Conservation (phyloP, 2,888 invertebrate species). For the Ditylenchus weischeri region DNA sequence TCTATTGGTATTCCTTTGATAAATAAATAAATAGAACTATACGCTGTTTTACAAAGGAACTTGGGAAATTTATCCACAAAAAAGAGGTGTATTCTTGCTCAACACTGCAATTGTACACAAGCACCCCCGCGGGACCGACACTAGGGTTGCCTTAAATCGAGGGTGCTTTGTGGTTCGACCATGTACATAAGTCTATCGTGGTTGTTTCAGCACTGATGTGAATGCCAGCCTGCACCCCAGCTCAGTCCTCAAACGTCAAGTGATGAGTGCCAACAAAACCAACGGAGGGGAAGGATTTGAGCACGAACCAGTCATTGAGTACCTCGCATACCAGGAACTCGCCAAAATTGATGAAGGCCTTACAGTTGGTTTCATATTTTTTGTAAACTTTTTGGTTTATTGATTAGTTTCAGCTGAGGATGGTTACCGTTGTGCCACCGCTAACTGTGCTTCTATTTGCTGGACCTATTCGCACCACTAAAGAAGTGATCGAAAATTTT, state of each 20-base stretch:
- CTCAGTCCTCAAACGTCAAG: slow-evolving; percentile 46
- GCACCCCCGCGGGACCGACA: no score
- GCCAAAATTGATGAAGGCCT: slow-evolving; percentile 46
- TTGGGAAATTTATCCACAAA: no score
- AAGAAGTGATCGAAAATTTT: slow-evolving; percentile 37
- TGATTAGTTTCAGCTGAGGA: slow-evolving; percentile 66
- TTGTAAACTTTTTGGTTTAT: background rate
- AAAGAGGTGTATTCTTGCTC: no score
- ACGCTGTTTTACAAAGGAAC: no score
- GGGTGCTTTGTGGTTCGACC: no score
- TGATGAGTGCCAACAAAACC: slow-evolving; percentile 25
- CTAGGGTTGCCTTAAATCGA: no score
- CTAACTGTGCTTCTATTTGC: slow-evolving; percentile 76
- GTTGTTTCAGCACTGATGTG: slow-evolving; percentile 34
- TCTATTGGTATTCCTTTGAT: no score
- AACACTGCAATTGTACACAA: no score
- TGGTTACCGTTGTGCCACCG: slow-evolving; percentile 77
- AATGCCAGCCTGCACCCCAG: slow-evolving; percentile 47
- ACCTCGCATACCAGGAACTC: slow-evolving; percentile 51
- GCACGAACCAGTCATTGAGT: slow-evolving; percentile 45
- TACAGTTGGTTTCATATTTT: slow-evolving; percentile 34
- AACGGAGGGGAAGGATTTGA: slow-evolving; percentile 15
- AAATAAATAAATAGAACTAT: no score
- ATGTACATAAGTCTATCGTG: background rate
- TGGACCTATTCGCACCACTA: slow-evolving; percentile 64